A percentile compares a stretch with the other conserved stretches of the same genome.
These are phyloP conservation scores for Harmothoe impar DNA, from an alignment of 2,888 invertebrate species.

Conservation along the genomic window DNA sequence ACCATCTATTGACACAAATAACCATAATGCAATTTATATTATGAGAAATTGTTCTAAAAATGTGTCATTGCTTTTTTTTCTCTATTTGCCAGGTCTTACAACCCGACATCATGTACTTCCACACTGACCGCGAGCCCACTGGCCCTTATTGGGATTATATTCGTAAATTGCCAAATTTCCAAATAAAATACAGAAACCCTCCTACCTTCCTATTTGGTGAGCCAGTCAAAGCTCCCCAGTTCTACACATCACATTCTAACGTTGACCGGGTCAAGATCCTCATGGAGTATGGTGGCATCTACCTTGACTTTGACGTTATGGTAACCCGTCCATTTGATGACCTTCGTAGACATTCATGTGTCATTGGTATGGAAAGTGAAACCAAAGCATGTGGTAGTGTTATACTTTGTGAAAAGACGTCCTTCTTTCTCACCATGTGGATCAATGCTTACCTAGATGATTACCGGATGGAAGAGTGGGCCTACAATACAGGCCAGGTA, in stretches of 20 bases:
- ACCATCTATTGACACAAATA: too few relatives aligned
- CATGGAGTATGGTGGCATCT: constrained; percentile 73
- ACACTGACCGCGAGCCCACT: constrained; percentile 71
- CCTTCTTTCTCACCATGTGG: constrained; percentile 72
- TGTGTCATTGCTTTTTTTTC: too few relatives aligned
- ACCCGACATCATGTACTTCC: constrained; percentile 68
- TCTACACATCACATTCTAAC: constrained; percentile 73
- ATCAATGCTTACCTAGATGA: constrained; percentile 73
- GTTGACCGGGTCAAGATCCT: constrained; percentile 72
- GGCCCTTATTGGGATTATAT: constrained; percentile 72
- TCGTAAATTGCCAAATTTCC: constrained; percentile 68
- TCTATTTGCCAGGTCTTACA: constrained; percentile 4
- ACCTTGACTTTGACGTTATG: constrained; percentile 72
- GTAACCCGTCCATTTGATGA: constrained; percentile 71
- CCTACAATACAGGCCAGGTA: constrained; percentile 73
- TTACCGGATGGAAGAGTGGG: constrained; percentile 73
- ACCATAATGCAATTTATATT: too few relatives aligned
- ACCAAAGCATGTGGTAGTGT: constrained; percentile 73
- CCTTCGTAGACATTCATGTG: constrained; percentile 69
- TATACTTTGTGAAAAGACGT: constrained; percentile 70
- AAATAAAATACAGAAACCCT: constrained; percentile 69
- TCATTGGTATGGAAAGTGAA: constrained; percentile 69
- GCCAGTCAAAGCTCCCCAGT: constrained; percentile 69
- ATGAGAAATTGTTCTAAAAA: too few relatives aligned
- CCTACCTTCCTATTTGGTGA: constrained; percentile 71